Conservation (phyloP, 2,888 invertebrate genomes). For the Liopterus haemorrhoidalis region DNA sequence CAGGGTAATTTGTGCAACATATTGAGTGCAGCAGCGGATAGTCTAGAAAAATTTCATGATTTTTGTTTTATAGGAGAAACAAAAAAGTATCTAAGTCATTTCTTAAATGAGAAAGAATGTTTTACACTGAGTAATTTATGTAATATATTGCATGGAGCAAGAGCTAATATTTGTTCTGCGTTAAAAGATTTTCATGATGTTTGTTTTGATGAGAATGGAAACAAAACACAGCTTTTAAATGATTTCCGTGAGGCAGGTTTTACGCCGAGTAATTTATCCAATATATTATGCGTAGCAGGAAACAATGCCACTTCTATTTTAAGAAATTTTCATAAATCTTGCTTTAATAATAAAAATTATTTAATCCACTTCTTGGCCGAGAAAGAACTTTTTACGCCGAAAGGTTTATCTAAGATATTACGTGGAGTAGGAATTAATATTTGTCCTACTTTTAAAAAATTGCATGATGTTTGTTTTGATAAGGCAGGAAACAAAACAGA, state of each 20-base stretch:
- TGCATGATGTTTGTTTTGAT: conserved; percentile 35
- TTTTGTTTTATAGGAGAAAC: conserved; percentile 32
- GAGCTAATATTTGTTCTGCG: conserved; percentile 11
- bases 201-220: conserved; percentile 11
- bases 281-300: conserved; percentile 35
- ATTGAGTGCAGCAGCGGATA: conserved; percentile 32
- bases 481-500: conserved; percentile 33
- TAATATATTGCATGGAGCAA: conserved; percentile 11
- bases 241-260: conserved; percentile 7
- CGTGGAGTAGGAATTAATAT: conserved; percentile 23
- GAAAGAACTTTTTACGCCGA: conserved; percentile 35
- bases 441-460: conserved; percentile 30
- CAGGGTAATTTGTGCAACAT: conserved; percentile 32
- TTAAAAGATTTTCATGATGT: conserved; percentile 11
- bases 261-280: conserved; percentile 11
- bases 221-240: conserved; percentile 9
- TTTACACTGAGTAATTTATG: conserved; percentile 9
- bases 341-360: conserved; percentile 12
- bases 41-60: conserved; percentile 31
- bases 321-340: conserved; percentile 34
- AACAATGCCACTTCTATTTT: conserved; percentile 34
- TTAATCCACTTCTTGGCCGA: conserved; percentile 27
- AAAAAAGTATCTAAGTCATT: conserved; percentile 12
- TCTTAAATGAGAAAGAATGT: conserved; percentile 6
- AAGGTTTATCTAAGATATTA: conserved; percentile 28